phyloP scores from a whole-genome alignment of 35 echinoderm and acorn worm genomes.

The Heliocidaris erythrogramma region DNA sequence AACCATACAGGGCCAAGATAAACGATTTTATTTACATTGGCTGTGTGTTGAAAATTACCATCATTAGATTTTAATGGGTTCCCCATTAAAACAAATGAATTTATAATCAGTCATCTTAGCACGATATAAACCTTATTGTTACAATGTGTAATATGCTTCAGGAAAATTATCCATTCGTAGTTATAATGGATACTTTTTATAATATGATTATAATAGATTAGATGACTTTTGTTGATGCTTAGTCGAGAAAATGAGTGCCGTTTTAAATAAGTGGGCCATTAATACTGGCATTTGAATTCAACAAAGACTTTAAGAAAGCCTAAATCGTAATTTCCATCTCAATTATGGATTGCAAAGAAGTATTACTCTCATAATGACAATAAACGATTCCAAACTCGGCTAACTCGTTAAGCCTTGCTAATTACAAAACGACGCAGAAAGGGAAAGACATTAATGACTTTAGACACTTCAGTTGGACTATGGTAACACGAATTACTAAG shows the following conservation, averaged over 20 bases:
- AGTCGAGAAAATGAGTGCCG: background rate
- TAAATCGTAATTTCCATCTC: background rate
- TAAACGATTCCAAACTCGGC: background rate
- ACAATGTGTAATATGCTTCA: background rate
- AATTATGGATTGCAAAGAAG: too few species aligned
- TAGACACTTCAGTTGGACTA: background rate
- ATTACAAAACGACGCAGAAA: background rate
- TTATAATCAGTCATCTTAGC: too few species aligned
- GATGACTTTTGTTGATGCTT: background rate
- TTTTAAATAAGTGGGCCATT: background rate
- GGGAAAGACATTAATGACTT: background rate
- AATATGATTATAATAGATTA: background rate
- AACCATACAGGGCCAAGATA: background rate
- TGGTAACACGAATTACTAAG: background rate
- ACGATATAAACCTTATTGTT: background rate
- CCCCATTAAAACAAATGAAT: too few species aligned
- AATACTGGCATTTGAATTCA: background rate
- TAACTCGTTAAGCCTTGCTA: background rate
- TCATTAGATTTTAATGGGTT: background rate
- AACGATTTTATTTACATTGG: background rate
- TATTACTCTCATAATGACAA: background rate
- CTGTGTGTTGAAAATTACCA: background rate
- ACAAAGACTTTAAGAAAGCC: background rate
- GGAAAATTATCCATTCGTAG: background rate
- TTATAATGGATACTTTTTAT: background rate